Evolutionary conservation across 2,888 invertebrate species (phyloP).

Genomic region (Cistogaster globosa): DNA sequence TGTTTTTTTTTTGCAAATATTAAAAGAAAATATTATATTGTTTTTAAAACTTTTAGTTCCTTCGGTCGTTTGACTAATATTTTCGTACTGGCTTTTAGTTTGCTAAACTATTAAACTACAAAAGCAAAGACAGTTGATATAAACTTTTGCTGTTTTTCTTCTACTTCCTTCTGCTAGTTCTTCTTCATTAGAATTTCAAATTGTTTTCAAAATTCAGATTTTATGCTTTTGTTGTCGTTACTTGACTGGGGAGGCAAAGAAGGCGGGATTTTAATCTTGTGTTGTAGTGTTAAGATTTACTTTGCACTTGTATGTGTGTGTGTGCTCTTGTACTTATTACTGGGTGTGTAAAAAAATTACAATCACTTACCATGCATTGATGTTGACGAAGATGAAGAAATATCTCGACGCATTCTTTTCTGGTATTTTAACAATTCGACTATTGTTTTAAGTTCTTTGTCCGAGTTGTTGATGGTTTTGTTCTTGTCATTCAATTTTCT

Average conservation of each 20-base stretch:
- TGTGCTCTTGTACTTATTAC: constrained; percentile 3
- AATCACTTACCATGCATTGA: constrained; percentile 80
- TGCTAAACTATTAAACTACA: constrained; percentile 2
- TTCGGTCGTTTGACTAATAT: not conserved
- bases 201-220: constrained; percentile 70
- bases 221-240: constrained; percentile 22
- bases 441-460: constrained; percentile 60
- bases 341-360: constrained; percentile 39
- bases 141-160: constrained; percentile 51
- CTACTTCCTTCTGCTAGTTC: not conserved
- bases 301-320: too few species aligned
- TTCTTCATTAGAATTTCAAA: constrained; percentile 69
- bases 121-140: constrained; percentile 19
- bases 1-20: constrained; percentile 4
- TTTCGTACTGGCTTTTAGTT: constrained; percentile 4
- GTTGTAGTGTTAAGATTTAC: not conserved
- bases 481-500: constrained; percentile 75
- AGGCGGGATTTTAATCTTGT: constrained; percentile 3
- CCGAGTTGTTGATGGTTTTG: constrained; percentile 40
- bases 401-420: constrained; percentile 78
- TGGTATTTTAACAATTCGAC: constrained; percentile 61
- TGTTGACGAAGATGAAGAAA: constrained; percentile 78
- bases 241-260: not conserved
- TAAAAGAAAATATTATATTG: constrained; percentile 16
- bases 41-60: constrained; percentile 29